Evolutionary conservation across 1,140 invertebrate genomes (phyloP), one percentile per base, ranked within the genome.

Genomic region (Pectinophora gossypiella): DNA sequence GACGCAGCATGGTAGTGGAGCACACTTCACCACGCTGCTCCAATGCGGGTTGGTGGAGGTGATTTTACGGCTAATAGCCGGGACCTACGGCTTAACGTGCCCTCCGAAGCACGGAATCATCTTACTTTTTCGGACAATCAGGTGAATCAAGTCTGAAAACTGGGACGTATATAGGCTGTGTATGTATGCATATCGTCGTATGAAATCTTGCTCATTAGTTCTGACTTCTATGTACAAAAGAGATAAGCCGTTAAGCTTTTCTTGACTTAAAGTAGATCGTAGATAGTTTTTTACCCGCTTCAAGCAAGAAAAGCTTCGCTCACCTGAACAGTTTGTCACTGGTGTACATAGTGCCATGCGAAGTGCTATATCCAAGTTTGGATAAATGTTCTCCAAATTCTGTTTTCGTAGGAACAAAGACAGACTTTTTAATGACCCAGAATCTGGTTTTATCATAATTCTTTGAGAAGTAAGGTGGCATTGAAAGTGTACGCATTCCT

Each of bases 181-280:
- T n/a, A n/a, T n/a, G n/a, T n/a, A n/a, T n/a, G n/a, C n/a, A n/a
- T n/a, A n/a, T n/a, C 36, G 13, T 38, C 36, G 13, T 38, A 38
- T 3, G 7, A 7, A 56, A 56, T 56, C 23, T 45, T 51, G 43
- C 46, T 56, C 22, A 46, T 50, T 38, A 56, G 42, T 23, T 56
- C 54, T 47, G 54, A 36, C 43, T 56, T n/a, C 48, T 46, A 56
- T 56, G 48, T 45, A 50, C 32, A 56, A 38, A 46, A 56, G 48
- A 56, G 54, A 9, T 51, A 56, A 56, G 23, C 23, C 40, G 35
- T 50, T 50, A 10, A 56, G 19, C 35, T 56, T 50, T 56, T 56
- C 48, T 56, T 45, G 54, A 51, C 32, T 46, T 40, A 52, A 45
- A 12, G 50, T 44, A n/a, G 50, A 52, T 45, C 50, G 21, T 35